Percentiles rank a stretch among this genome's conserved stretches.
Evolutionary conservation across 2,888 invertebrate species (phyloP).

Genomic region (Koerneria pararmatus): DNA sequence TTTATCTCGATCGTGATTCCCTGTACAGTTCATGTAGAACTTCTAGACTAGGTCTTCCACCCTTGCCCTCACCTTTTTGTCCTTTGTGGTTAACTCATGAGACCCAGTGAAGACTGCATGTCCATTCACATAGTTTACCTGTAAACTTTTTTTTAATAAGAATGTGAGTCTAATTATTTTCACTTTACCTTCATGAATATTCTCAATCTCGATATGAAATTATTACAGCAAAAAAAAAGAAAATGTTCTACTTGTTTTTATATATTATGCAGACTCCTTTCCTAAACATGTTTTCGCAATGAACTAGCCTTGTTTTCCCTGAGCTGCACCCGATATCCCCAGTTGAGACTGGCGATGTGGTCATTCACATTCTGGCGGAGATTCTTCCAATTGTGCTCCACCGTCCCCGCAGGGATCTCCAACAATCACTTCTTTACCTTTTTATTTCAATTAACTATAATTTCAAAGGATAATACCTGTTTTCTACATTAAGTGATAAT

Average conservation of each 20-base stretch:
- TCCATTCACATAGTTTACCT: slow-evolving; percentile 65
- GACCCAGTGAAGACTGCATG: slow-evolving; percentile 64
- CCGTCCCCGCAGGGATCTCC: no score
- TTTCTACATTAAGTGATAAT: no score
- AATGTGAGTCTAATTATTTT: no score
- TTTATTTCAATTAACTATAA: no score
- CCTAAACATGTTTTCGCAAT: background rate
- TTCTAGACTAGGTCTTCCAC: background rate
- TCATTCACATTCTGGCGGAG: slow-evolving; percentile 60
- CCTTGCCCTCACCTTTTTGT: slow-evolving; percentile 43
- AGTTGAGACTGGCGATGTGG: slow-evolving; percentile 66
- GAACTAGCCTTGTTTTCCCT: slow-evolving; percentile 60
- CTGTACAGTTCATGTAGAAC: background rate
- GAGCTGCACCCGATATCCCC: slow-evolving; percentile 64
- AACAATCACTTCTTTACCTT: no score
- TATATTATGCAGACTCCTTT: no score
- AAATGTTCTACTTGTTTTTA: no score
- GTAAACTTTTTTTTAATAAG: slow-evolving; percentile 9
- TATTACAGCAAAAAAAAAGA: no score
- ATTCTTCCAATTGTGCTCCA: slow-evolving; percentile 64
- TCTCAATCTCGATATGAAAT: no score
- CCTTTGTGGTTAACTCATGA: slow-evolving; percentile 61
- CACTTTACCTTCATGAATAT: no score
- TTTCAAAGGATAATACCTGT: no score
- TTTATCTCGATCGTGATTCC: no score